These are phyloP conservation scores for Sarcophilus harrisii DNA, from an alignment of 2,797 vertebrate species.

Conservation along the genomic window DNA sequence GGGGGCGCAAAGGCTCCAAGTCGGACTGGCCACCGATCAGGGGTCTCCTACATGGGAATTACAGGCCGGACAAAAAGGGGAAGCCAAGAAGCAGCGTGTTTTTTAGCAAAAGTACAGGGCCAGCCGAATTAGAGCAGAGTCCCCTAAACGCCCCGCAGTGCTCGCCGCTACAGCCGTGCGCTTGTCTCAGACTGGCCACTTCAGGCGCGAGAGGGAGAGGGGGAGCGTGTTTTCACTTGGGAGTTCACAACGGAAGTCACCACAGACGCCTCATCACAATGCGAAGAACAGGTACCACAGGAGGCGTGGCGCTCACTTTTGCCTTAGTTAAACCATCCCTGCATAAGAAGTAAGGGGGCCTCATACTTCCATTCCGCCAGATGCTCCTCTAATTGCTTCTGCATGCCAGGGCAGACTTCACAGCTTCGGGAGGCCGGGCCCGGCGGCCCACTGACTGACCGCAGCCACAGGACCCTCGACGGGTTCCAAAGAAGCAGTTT, in stretches of 20 bases:
- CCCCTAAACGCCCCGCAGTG: background rate
- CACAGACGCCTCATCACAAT: conserved; percentile 64
- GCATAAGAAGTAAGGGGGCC: background rate
- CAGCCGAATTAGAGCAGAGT: background rate
- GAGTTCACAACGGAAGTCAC: conserved; percentile 51
- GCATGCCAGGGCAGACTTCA: conserved; percentile 42
- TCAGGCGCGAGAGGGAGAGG: background rate
- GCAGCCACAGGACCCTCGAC: background rate
- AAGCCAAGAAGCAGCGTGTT: background rate
- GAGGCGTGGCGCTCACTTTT: conserved; percentile 51
- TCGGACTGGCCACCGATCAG: background rate
- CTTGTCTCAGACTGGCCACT: background rate
- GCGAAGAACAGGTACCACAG: conserved; percentile 29
- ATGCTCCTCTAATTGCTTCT: conserved; percentile 62
- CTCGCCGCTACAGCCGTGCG: background rate
- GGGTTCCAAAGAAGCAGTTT: conserved; percentile 65
- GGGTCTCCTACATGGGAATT: background rate
- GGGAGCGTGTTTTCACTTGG: background rate
- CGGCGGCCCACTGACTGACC: conserved; percentile 17
- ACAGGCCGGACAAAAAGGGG: background rate
- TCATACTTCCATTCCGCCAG: conserved; percentile 45
- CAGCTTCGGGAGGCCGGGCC: background rate
- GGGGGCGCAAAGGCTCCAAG: rapidly evolving
- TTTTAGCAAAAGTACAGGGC: background rate
- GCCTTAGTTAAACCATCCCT: conserved; percentile 47